phyloP scores from a whole-genome alignment of 2,888 invertebrate species.

The Gisinianus flammeolus region DNA sequence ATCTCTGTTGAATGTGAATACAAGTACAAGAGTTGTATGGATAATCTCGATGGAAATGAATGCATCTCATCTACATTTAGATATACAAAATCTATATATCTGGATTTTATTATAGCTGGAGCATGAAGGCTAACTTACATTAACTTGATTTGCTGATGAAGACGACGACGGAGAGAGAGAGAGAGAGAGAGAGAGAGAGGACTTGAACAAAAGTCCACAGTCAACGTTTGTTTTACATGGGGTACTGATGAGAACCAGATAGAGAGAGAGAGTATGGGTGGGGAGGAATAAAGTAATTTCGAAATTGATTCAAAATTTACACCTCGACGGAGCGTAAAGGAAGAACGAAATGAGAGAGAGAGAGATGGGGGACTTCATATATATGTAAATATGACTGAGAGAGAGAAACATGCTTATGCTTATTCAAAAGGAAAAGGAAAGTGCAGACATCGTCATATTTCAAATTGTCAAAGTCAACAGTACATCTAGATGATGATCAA shows the following conservation, averaged over 20 bases:
- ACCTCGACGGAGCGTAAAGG: slow-evolving; percentile 29
- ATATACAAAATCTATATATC: not conserved
- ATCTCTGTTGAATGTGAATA: not conserved
- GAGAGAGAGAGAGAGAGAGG: not conserved
- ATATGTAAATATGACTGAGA: not conserved
- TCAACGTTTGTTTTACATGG: not conserved
- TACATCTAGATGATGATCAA: not conserved
- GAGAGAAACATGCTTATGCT: not conserved
- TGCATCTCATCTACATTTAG: no score
- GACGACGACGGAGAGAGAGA: not conserved
- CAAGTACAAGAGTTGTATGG: no score
- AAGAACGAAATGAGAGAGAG: slow-evolving; percentile 13
- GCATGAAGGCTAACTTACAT: no score
- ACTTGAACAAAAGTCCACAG: no score
- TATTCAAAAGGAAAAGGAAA: slow-evolving; percentile 4
- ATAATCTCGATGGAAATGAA: no score
- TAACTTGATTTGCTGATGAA: not conserved
- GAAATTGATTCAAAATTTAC: slow-evolving; percentile 33
- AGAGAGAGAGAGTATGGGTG: not conserved
- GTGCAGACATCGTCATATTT: slow-evolving; percentile 17
- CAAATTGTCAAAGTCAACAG: slow-evolving; percentile 15
- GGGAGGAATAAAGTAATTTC: not conserved
- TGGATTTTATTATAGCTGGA: not conserved
- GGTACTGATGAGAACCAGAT: not conserved
- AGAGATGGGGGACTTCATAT: not conserved